phyloP scores from a whole-genome alignment of 2,888 invertebrate species.

The Caenorhabditis plicata region DNA sequence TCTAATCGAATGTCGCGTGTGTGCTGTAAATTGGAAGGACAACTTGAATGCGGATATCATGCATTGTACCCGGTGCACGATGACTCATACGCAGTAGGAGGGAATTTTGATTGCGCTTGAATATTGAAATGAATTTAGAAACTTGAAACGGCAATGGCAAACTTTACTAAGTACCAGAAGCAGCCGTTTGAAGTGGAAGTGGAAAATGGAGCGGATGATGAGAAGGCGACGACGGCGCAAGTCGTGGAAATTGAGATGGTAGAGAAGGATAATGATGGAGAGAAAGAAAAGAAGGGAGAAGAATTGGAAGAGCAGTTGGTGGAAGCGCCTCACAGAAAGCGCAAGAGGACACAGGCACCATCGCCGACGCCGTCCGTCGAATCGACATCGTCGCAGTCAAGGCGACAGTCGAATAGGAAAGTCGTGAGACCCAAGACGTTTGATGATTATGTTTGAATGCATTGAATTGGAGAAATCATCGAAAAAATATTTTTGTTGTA shows the following conservation, averaged over 20 bases:
- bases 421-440: slow-evolving; percentile 19
- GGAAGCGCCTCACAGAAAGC: neutral
- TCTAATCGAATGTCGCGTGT: slow-evolving; percentile 27
- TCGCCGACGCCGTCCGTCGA: neutral
- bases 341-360: neutral
- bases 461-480: too few relatives aligned
- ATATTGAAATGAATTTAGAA: slow-evolving; percentile 6
- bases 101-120: neutral
- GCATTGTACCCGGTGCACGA: slow-evolving; percentile 17
- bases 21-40: slow-evolving; percentile 25
- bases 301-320: slow-evolving; percentile 3
- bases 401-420: slow-evolving; percentile 10
- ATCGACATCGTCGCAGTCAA: neutral
- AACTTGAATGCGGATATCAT: slow-evolving; percentile 25
- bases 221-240: neutral
- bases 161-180: neutral
- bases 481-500: too few relatives aligned
- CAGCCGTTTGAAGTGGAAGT: too few relatives aligned
- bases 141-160: slow-evolving; percentile 11
- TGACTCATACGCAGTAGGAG: slow-evolving; percentile 16
- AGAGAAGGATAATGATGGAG: too few relatives aligned
- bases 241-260: neutral
- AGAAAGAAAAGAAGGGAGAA: neutral
- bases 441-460: slow-evolving; percentile 24
- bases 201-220: neutral